Evolutionary conservation across 2,888 invertebrate genomes (phyloP).

Genomic region (Baccha elongata): DNA sequence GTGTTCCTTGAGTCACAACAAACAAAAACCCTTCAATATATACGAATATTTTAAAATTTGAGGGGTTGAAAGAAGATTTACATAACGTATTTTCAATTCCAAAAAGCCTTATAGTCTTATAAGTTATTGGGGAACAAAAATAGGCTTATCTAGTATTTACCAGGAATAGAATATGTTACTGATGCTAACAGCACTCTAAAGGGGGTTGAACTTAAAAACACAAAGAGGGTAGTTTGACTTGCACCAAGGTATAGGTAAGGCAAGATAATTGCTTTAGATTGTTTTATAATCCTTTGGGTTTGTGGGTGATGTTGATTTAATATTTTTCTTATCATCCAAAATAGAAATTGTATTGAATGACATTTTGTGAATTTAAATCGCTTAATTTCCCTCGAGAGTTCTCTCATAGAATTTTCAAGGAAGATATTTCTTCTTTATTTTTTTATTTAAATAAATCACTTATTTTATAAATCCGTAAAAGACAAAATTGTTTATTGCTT

Average conservation of each 20-base stretch:
- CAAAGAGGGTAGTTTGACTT: neutral
- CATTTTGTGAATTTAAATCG: conserved; percentile 57
- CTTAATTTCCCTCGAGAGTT: conserved; percentile 47
- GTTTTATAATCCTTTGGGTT: conserved; percentile 59
- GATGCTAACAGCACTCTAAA: neutral
- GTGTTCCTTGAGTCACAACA: neutral
- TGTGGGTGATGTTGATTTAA: conserved; percentile 57
- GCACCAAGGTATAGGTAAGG: conserved; percentile 48
- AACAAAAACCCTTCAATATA: conserved; percentile 21
- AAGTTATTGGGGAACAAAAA: conserved; percentile 64
- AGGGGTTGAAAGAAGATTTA: conserved; percentile 52
- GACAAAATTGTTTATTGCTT: neutral
- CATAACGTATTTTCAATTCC: conserved; percentile 65
- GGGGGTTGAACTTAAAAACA: neutral
- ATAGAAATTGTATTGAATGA: conserved; percentile 51
- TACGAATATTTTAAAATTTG: conserved; percentile 42
- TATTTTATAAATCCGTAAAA: neutral
- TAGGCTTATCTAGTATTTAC: conserved; percentile 68
- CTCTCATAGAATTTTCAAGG: neutral
- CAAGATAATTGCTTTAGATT: conserved; percentile 67
- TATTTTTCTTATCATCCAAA: conserved; percentile 54
- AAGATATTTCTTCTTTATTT: too few species aligned
- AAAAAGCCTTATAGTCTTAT: conserved; percentile 43
- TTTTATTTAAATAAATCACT: neutral
- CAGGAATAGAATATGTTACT: conserved; percentile 57